phyloP scores from a whole-genome alignment of 2,888 invertebrate species.

The Corbicula japonica region DNA sequence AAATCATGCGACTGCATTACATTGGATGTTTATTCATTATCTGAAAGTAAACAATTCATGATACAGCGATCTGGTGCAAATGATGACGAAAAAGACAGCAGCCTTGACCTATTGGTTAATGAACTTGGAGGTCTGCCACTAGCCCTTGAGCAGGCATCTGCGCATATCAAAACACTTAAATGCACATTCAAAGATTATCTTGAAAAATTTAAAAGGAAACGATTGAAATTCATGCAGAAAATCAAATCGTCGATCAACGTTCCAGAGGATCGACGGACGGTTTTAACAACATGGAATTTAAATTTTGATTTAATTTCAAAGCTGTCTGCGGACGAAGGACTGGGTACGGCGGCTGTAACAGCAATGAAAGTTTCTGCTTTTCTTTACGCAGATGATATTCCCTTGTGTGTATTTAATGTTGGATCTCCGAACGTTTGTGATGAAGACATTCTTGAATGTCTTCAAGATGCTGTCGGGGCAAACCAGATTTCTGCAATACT shows the following conservation, averaged over 20 bases:
- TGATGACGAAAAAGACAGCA: not conserved
- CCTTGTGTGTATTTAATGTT: not conserved
- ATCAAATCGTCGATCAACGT: too few relatives aligned
- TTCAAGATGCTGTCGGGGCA: not conserved
- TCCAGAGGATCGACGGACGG: not conserved
- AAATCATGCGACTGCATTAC: not conserved
- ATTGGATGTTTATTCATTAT: not conserved
- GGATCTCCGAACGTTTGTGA: not conserved
- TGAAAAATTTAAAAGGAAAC: not conserved
- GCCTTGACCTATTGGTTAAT: not conserved
- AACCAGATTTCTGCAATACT: not conserved
- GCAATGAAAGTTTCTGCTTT: not conserved
- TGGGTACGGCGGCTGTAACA: not conserved
- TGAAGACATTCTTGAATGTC: too few relatives aligned
- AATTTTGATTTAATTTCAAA: not conserved
- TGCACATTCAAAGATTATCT: not conserved
- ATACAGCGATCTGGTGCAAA: not conserved
- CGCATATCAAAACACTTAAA: too few relatives aligned
- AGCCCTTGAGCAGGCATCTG: too few relatives aligned
- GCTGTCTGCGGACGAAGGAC: not conserved
- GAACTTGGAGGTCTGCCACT: conserved; percentile 1
- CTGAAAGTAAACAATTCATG: not conserved
- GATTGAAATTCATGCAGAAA: not conserved
- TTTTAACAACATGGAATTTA: too few relatives aligned
- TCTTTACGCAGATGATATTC: not conserved